Base-by-base conservation (phyloP, 2,113 vertebrate genomes). In the Clarias batrachus region DNA sequence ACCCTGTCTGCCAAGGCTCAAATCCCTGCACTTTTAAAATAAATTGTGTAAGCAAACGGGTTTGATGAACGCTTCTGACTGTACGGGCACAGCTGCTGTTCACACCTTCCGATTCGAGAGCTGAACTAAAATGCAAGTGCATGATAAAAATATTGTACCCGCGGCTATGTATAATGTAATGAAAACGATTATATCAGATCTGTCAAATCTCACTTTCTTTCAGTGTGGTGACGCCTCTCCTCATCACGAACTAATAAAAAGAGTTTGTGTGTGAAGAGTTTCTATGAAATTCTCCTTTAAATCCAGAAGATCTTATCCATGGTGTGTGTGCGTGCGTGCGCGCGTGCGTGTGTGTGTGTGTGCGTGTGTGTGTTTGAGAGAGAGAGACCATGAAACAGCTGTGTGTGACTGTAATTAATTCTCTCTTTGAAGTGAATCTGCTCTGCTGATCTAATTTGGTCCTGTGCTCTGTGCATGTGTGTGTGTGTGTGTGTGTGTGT, bases 371-470 rank as follows among this genome's bases (percentile, higher is more conserved):
- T 37, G 33, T 37, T 30, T 70, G 65, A 5, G 65, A 4, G 65
- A 27, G 27, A 33, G 66, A 33, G 56, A 79, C 59, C 77, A 79
- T 33, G 77, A 79, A 79, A 79, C 54, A 79, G 56, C 77, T 14
- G 12, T 60, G 56, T 79, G 56, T 79, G 27, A 59, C 56, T 79
- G 56, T 79, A 79, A 79, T 79, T 79, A 59, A 59, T 79, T 79
- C n/a, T 57, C n/a, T 41, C 52, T 79, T 79, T 79, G 54, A 79
- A 30, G 76, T 79, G 54, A 79, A 79, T 59, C 56, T 79, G 56
- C n/a, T 27, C 54, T 59, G 77, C 56, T 79, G 56, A 79, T 79
- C 77, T 59, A 79, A 79, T 79, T 59, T 60, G 30, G 54, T 79
- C 27, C 27, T 59, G 19, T 79, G 17, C 54, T 57, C 14, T 59